Evolutionary conservation across 1,140 invertebrate species (phyloP).

Genomic region (Eriocheir sinensis): DNA sequence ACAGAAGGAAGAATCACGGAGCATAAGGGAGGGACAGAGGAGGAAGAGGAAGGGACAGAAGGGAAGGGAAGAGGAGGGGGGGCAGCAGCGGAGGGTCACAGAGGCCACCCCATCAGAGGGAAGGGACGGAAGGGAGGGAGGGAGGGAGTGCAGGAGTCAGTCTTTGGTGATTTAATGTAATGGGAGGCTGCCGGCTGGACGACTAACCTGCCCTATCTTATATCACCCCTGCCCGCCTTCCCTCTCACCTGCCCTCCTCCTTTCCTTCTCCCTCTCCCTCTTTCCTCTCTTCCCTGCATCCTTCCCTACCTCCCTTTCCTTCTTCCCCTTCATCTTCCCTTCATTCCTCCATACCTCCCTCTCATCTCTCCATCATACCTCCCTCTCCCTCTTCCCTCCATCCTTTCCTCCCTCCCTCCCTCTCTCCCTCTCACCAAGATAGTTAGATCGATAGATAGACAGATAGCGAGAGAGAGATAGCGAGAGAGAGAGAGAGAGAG

Average conservation of each 20-base stretch:
- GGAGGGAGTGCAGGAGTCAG: not conserved
- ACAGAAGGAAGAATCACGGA: not conserved
- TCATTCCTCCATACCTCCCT: not conserved
- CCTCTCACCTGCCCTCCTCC: not conserved
- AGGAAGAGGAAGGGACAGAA: not conserved
- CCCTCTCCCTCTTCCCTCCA: not conserved
- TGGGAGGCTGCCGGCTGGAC: not conserved
- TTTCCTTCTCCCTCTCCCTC: not conserved
- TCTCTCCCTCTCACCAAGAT: not conserved
- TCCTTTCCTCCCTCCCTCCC: not conserved
- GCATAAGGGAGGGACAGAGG: not conserved
- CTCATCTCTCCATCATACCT: not conserved
- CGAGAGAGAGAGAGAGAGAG: too few species aligned
- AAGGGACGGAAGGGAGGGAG: not conserved
- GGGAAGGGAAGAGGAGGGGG: not conserved
- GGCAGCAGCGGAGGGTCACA: not conserved
- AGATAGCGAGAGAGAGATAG: too few species aligned
- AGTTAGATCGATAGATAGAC: too few species aligned
- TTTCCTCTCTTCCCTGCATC: not conserved
- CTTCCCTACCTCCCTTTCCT: not conserved
- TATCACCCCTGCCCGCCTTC: not conserved
- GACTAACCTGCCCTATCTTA: not conserved
- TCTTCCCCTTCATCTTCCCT: not conserved
- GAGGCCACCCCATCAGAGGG: not conserved
- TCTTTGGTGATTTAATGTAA: conserved; percentile 5